phyloP scores from a whole-genome alignment of 2,113 vertebrate genomes.

The Notothenia coriiceps region DNA sequence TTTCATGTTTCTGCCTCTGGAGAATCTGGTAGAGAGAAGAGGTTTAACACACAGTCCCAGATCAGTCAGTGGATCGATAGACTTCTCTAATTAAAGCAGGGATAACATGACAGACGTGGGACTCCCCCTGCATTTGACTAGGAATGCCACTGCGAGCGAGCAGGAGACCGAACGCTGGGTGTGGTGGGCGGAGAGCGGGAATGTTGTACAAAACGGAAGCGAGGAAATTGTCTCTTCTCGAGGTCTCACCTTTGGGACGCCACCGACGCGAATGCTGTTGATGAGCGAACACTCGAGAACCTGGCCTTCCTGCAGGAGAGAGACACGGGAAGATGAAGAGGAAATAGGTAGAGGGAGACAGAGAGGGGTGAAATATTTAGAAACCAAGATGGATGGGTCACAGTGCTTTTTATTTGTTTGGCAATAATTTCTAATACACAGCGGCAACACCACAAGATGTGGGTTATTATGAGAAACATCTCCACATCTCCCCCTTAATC shows the following conservation, averaged over 20 bases:
- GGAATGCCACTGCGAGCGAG: background rate
- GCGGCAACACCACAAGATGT: background rate
- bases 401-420: conserved; percentile 2
- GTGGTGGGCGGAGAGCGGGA: background rate
- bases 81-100: conserved; percentile 32
- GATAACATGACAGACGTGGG: background rate
- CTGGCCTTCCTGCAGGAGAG: conserved; percentile 90
- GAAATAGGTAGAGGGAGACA: background rate
- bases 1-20: conserved; percentile 46
- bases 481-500: background rate
- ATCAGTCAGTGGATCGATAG: conserved; percentile 31
- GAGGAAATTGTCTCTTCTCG: conserved; percentile 29
- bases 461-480: background rate
- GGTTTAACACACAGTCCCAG: conserved; percentile 15
- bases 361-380: background rate
- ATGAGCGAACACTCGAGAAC: conserved; percentile 97
- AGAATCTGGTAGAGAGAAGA: conserved; percentile 29
- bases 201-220: conserved; percentile 20
- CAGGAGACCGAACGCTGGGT: background rate
- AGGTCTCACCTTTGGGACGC: conserved; percentile 91
- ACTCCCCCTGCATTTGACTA: conserved; percentile 10
- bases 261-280: conserved; percentile 94
- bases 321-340: background rate
- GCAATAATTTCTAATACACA: background rate
- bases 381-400: background rate